These are phyloP conservation scores for Cerastoderma edule DNA, from an alignment of 2,888 invertebrate species.

Conservation along the genomic window DNA sequence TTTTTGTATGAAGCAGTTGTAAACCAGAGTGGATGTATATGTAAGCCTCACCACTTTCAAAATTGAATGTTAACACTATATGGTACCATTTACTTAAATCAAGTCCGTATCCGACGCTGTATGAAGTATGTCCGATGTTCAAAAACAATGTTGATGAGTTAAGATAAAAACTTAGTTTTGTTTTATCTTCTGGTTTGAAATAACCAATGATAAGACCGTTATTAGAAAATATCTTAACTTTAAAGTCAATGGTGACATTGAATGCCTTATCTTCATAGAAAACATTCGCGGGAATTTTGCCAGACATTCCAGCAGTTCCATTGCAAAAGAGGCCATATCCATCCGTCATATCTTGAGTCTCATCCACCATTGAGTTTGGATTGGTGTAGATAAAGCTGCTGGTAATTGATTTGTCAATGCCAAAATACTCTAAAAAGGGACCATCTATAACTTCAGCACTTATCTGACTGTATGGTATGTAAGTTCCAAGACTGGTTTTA, in stretches of 20 bases:
- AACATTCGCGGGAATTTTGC: not conserved
- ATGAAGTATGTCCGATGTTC: constrained; percentile 27
- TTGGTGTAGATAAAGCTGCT: constrained; percentile 33
- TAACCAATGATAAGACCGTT: constrained; percentile 50
- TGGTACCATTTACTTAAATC: constrained; percentile 52
- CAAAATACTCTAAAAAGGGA: constrained; percentile 29
- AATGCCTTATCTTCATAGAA: not conserved
- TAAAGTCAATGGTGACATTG: constrained; percentile 41
- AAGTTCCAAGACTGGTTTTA: constrained; percentile 13
- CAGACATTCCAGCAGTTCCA: constrained; percentile 59
- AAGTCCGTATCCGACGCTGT: constrained; percentile 32
- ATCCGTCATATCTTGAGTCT: constrained; percentile 35
- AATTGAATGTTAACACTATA: constrained; percentile 46
- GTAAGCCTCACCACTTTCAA: constrained; percentile 16
- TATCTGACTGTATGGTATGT: constrained; percentile 37
- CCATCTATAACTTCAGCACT: constrained; percentile 37
- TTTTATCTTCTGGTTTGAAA: constrained; percentile 30
- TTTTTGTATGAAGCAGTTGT: not conserved
- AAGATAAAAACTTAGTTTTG: constrained; percentile 41
- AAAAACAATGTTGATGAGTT: constrained; percentile 37
- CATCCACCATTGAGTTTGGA: constrained; percentile 30
- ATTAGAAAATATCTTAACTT: constrained; percentile 20
- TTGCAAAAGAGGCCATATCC: constrained; percentile 62
- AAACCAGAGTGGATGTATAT: constrained; percentile 20
- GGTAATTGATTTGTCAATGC: constrained; percentile 3